These are phyloP conservation scores for Drosophila ezoana DNA, from an alignment of 2,888 invertebrate genomes.

Conservation along the genomic window DNA sequence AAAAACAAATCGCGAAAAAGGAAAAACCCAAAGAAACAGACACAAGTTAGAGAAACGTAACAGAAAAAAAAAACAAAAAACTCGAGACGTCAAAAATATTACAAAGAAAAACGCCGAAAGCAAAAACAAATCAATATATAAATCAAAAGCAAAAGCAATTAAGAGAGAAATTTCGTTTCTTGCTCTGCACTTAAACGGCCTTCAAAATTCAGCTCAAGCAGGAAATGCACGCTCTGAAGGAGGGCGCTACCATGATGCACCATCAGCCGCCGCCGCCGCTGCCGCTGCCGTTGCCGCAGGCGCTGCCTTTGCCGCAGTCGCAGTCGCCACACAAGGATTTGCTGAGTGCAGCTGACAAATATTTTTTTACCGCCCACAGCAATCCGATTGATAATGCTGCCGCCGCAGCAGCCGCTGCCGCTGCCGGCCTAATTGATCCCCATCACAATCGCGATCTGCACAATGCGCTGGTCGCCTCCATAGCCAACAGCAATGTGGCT, in stretches of 20 bases:
- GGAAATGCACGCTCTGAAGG: constrained; percentile 79
- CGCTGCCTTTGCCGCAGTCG: constrained; percentile 29
- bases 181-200: constrained; percentile 22
- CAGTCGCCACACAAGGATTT: constrained; percentile 60
- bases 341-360: constrained; percentile 60
- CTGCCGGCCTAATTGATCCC: constrained; percentile 83
- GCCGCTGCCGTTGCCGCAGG: constrained; percentile 46
- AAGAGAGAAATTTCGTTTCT: not conserved
- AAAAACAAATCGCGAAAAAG: constrained; percentile 36
- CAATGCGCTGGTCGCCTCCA: constrained; percentile 85
- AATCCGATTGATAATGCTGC: constrained; percentile 86
- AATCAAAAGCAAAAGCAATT: not conserved
- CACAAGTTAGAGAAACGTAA: constrained; percentile 13
- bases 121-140: constrained; percentile 1
- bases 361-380: constrained; percentile 85
- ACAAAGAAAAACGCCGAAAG: not conserved
- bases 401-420: constrained; percentile 82
- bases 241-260: constrained; percentile 81
- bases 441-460: constrained; percentile 84
- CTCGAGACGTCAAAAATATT: constrained; percentile 4
- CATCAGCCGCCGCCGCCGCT: constrained; percentile 62
- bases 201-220: constrained; percentile 76
- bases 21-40: not conserved
- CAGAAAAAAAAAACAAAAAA: constrained; percentile 9
- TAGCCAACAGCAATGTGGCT: constrained; percentile 85